Evolutionary conservation across 2,888 invertebrate genomes (phyloP), one percentile per base, ranked within the genome.

Genomic region (Eledone cirrhosa): DNA sequence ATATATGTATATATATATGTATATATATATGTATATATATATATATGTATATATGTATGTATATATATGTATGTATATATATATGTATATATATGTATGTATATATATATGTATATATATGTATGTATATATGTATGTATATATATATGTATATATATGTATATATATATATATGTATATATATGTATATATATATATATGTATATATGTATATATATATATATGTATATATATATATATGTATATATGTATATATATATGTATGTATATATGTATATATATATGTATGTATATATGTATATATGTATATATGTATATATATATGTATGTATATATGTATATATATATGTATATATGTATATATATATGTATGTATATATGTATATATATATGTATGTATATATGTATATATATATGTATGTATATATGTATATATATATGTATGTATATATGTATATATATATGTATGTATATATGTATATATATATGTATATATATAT

Each of bases 141-240:
- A 24, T 65, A 8, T 65, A 22, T 65, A 8, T 65, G 8, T 65
- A 22, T 27, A 24, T 65, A n/a, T 65, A 65, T 65, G 29, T 65
- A 65, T 65, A 65, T 65, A 65, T 65, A 65, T 65, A 65, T 24
- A 5, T 65, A 65, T 65, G 29, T 65, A 4, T 65, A 4, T 24
- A 3, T 65, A 22, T 65, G 0, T 16, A 22, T 65, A 24, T 65
- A 8, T 65, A 22, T n/a, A 22, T n/a, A 27, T 65, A 22, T 27
- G n/a, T 65, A 4, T 65, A 4, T 24, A 65, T 65, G n/a, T 65
- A 65, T 65, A n/a, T 65, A 65, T 65, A n/a, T 65, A 65, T 65
- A 5, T 65, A n/a, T 65, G n/a, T 65, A 24, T 24, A 24, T 24
- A 3, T 65, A 22, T 24, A 3, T 19, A 27, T 3, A 29, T 27